A percentile compares a stretch with the other conserved stretches of the same genome.
These are phyloP conservation scores for Neomorphus geoffroyi DNA, from an alignment of 2,797 vertebrate species.

Conservation along the genomic window DNA sequence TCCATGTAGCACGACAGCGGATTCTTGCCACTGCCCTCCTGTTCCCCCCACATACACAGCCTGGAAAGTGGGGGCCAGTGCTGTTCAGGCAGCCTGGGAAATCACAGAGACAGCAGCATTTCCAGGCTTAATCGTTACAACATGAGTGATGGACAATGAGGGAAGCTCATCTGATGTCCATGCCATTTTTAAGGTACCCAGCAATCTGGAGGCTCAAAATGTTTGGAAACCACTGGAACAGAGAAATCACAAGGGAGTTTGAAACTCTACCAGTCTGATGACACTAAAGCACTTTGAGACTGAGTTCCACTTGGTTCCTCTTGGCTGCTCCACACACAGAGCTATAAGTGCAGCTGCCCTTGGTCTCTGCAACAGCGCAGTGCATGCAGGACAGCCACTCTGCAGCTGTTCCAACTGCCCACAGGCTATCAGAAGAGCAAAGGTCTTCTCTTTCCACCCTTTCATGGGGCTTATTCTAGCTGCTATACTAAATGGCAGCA, in stretches of 20 bases:
- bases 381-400: background rate
- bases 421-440: slow-evolving; percentile 20
- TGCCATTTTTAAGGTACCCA: background rate
- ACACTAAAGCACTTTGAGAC: background rate
- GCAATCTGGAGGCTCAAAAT: background rate
- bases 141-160: background rate
- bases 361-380: background rate
- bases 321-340: background rate
- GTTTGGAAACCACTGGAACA: background rate
- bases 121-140: background rate
- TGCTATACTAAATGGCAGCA: slow-evolving; percentile 68
- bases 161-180: background rate
- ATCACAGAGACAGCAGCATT: background rate
- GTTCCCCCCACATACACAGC: background rate
- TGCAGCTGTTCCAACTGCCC: slow-evolving; percentile 30
- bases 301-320: background rate
- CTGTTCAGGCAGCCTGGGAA: background rate
- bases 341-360: background rate
- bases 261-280: background rate
- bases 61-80: background rate
- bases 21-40: background rate
- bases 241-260: background rate
- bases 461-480: slow-evolving; percentile 48
- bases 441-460: slow-evolving; percentile 3
- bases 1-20: background rate